Base-by-base conservation (phyloP, 64 coral and sea anemone species). In the Trachythela sp. region DNA sequence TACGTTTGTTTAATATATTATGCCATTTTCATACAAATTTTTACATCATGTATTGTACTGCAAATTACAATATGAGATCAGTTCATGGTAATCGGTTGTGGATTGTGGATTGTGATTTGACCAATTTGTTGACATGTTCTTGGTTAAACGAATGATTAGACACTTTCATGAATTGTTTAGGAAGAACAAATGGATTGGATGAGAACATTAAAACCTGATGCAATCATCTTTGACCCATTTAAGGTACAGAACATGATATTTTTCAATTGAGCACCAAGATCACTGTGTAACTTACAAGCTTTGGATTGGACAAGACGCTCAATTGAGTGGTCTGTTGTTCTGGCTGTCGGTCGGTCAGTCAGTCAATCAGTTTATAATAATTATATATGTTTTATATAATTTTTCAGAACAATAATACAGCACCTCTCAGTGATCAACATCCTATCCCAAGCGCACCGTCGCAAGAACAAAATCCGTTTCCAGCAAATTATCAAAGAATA, bases 171-270 rank as follows among this genome's bases (percentile, higher is more conserved):
- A 6, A 11, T 45, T 45, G 4, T 22, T 60, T 54, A 48, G 24
- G 34, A 92, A 80, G 92, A 93, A 43, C 58, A 86, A 52, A 93
- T 93, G 92, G n/a, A 76, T 20, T 93, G 92, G 92, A 89, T 93
- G 87, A 89, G 43, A 86, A 87, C 88, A 31, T 83, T 93, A 86
- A 85, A 89, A 51, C 92, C 92, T 41, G 75, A 80, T 80, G 75
- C 75, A 80, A 37, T 29, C 35, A 80, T 80, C 20, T 17, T 37
- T 39, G 75, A 80, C 37, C 75, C 75, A 35, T 80, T 80, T 37
- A 39, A 15, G 31, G 37, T 37, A 39, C 1, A 31, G 68, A 72
- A 26, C 29, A n/a, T 72, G 9, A 37, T 30, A 80, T 2, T 29
- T 30, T 27, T 64, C 7, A 8, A 1, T 20, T 64, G 49, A 52